Evolutionary conservation across 2,797 vertebrate species (phyloP), one percentile per base, ranked within the genome.

Genomic region (Rhynchonycteris naso): DNA sequence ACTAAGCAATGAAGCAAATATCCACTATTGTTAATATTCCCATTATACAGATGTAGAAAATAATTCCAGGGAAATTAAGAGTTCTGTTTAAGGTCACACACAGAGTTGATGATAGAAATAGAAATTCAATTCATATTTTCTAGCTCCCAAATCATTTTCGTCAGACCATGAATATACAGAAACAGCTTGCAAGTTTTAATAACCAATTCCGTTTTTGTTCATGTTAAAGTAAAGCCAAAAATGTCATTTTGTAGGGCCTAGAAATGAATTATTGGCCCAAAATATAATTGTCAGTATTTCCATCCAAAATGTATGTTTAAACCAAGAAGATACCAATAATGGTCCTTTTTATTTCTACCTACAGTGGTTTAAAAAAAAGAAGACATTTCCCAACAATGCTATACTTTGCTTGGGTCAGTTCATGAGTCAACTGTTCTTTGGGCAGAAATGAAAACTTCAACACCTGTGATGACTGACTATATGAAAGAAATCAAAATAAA

Each of bases 171-270:
- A 90, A 86, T 90, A 85, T 66, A 95, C 96, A 94, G 85, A 95
- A 93, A 93, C 90, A 96, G 95, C 93, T 96, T 95, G 92, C 66
- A 97, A 95, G 94, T 97, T 93, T 92, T 97, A 92, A 96, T 96
- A 90, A 95, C 94, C 90, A 95, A 93, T 94, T 96, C 78, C 87
- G 69, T 95, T 96, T 90, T 47, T 59, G 66, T 96, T 58, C 38
- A 72, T 87, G 92, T 90, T 91, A 95, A 97, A 95, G 19, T 81
- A 85, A 63, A 96, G 72, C 92, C 79, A 90, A 96, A 96, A 96
- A 90, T 92, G 82, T 95, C 63, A 92, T 95, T 96, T 91, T 35
- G 30, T 93, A 90, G 43, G 79, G 22, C 75, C 90, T 68, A 56
- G 35, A 95, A 96, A 68, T 96, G 69, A 96, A 93, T 90, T 93